A percentile compares a stretch with the other conserved stretches of the same genome.
phyloP scores from a whole-genome alignment of 2,797 vertebrate genomes.

The Anguilla anguilla region DNA sequence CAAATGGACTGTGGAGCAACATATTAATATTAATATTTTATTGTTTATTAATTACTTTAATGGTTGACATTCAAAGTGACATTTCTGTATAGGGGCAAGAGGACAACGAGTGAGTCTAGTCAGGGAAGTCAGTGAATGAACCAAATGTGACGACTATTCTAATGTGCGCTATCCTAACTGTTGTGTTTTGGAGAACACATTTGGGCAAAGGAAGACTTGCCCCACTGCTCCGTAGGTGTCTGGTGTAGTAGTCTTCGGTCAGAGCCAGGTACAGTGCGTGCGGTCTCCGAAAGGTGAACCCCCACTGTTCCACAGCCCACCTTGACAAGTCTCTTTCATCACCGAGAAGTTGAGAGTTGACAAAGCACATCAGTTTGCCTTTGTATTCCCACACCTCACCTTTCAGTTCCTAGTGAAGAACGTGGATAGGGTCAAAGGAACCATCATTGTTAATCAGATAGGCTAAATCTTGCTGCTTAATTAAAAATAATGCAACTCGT shows the following conservation, averaged over 20 bases:
- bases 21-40: background rate
- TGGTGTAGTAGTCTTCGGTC: slow-evolving; percentile 72
- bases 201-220: slow-evolving; percentile 63
- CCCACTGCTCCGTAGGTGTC: slow-evolving; percentile 76
- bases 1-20: background rate
- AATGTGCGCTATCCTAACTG: background rate
- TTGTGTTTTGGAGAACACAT: background rate
- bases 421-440: slow-evolving; percentile 40
- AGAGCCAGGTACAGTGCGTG: slow-evolving; percentile 71
- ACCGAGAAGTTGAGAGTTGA: slow-evolving; percentile 76
- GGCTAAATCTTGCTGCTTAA: background rate
- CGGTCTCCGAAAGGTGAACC: slow-evolving; percentile 66
- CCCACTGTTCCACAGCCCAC: slow-evolving; percentile 79
- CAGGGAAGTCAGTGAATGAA: background rate
- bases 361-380: slow-evolving; percentile 81
- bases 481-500: background rate
- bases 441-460: background rate
- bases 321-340: slow-evolving; percentile 72
- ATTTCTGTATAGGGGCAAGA: background rate
- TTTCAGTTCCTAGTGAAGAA: slow-evolving; percentile 73
- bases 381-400: slow-evolving; percentile 82
- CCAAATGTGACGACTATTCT: background rate
- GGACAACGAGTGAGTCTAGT: background rate
- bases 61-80: background rate
- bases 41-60: background rate